These are phyloP conservation scores for Sanderia malayensis DNA, from an alignment of 30 jellyfish, hydroid and myxozoan genomes.

Conservation along the genomic window DNA sequence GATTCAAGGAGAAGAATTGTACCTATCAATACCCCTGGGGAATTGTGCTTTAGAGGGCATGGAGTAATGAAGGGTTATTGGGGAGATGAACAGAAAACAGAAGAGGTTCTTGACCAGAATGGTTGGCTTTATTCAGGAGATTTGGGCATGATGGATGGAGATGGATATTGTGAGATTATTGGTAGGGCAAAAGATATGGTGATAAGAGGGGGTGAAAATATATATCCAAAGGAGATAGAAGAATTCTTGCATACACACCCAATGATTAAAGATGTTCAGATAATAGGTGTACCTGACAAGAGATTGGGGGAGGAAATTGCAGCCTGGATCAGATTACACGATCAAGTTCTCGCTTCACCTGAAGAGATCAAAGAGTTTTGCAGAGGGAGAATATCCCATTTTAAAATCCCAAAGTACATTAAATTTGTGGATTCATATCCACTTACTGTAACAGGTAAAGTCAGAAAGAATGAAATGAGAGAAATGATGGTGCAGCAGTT, in stretches of 20 bases:
- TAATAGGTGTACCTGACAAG: conserved; percentile 81
- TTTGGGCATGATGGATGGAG: conserved; percentile 75
- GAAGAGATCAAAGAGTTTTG: conserved; percentile 54
- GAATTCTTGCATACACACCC: conserved; percentile 81
- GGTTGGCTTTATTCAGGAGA: conserved; percentile 95
- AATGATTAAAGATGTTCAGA: conserved; percentile 84
- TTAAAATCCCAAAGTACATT: conserved; percentile 69
- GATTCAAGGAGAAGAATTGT: conserved; percentile 64
- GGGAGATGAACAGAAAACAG: conserved; percentile 77
- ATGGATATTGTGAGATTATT: conserved; percentile 64
- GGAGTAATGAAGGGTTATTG: conserved; percentile 83
- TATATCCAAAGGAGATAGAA: conserved; percentile 89
- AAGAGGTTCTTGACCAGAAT: conserved; percentile 64
- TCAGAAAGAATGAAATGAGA: conserved; percentile 53
- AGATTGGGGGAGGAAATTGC: conserved; percentile 87
- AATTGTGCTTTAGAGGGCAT: conserved; percentile 89
- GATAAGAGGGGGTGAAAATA: conserved; percentile 95
- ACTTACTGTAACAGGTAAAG: conserved; percentile 86
- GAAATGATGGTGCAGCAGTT: conserved; percentile 44
- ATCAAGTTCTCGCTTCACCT: conserved; percentile 5
- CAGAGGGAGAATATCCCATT: conserved; percentile 51
- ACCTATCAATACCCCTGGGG: conserved; percentile 81
- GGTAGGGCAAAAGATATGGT: conserved; percentile 94
- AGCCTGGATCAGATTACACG: conserved; percentile 80
- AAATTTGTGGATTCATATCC: conserved; percentile 81